Percentiles rank a stretch among this genome's conserved stretches.
phyloP scores from a whole-genome alignment of 2,113 vertebrate species.

The Menura novaehollandiae region DNA sequence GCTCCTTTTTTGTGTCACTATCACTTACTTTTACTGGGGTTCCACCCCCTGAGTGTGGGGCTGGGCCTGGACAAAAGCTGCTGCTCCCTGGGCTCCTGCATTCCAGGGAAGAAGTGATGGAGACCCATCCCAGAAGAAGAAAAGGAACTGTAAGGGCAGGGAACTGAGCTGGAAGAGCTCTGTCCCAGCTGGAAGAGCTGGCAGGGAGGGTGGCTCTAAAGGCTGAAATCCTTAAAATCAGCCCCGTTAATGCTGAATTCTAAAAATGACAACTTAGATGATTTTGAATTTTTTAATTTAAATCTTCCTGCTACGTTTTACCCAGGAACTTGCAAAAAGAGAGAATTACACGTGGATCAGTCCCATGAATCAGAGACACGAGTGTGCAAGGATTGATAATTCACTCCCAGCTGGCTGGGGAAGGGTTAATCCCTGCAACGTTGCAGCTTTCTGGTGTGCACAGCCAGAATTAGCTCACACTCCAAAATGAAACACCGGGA shows the following conservation, averaged over 20 bases:
- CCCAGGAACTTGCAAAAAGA: not conserved
- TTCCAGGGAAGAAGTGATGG: not conserved
- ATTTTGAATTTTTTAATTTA: not conserved
- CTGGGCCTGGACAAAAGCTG: not conserved
- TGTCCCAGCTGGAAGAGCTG: not conserved
- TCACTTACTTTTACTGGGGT: not conserved
- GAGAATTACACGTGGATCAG: rapidly evolving
- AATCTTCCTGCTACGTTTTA: not conserved
- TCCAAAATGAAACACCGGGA: constrained; percentile 43
- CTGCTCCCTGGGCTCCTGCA: not conserved
- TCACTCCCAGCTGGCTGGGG: not conserved
- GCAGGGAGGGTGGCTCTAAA: not conserved
- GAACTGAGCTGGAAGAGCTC: not conserved
- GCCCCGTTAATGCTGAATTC: rapidly evolving
- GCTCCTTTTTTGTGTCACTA: not conserved
- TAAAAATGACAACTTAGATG: not conserved
- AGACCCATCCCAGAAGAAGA: not conserved
- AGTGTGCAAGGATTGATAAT: rapidly evolving
- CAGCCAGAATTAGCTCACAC: constrained; percentile 19
- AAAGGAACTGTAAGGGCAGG: not conserved
- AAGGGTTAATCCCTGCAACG: constrained; percentile 1
- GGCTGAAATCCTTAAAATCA: not conserved
- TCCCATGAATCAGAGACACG: rapidly evolving
- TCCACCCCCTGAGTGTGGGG: not conserved
- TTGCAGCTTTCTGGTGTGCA: not conserved